Percentiles rank a stretch among this genome's conserved stretches.
Conservation (phyloP, 2,888 invertebrate species). For the Drosophila histrio region DNA sequence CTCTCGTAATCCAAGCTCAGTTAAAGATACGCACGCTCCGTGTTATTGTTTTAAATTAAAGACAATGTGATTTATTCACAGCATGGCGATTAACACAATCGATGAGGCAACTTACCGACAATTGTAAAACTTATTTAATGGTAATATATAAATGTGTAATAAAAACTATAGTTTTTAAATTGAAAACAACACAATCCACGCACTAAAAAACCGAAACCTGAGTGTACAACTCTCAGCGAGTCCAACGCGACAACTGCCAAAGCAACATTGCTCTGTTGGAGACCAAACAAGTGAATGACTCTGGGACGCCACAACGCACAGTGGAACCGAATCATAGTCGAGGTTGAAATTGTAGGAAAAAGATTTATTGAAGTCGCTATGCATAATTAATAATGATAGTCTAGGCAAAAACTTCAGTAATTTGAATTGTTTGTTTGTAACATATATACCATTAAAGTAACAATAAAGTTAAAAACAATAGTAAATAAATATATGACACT, state of each 20-base stretch:
- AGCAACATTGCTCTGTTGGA: slow-evolving; percentile 50
- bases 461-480: neutral
- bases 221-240: slow-evolving; percentile 69
- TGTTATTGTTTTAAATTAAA: neutral
- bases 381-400: too few species aligned
- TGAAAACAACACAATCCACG: slow-evolving; percentile 26
- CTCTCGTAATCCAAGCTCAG: slow-evolving; percentile 4
- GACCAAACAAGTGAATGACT: slow-evolving; percentile 52
- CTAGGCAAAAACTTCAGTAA: too few species aligned
- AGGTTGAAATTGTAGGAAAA: neutral
- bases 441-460: too few species aligned
- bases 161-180: slow-evolving; percentile 2
- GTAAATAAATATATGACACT: too few species aligned
- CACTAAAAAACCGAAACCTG: slow-evolving; percentile 50
- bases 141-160: too few species aligned
- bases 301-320: slow-evolving; percentile 39
- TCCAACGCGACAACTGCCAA: slow-evolving; percentile 70
- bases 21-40: slow-evolving; percentile 2
- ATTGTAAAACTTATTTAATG: slow-evolving; percentile 1
- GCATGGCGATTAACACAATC: neutral
- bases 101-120: slow-evolving; percentile 35
- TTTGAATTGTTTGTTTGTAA: too few species aligned
- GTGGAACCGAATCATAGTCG: slow-evolving; percentile 26
- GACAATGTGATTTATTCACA: neutral
- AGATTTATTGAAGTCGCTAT: neutral